Conservation (phyloP, 2,888 invertebrate species). For the Limnephilus marmoratus region DNA sequence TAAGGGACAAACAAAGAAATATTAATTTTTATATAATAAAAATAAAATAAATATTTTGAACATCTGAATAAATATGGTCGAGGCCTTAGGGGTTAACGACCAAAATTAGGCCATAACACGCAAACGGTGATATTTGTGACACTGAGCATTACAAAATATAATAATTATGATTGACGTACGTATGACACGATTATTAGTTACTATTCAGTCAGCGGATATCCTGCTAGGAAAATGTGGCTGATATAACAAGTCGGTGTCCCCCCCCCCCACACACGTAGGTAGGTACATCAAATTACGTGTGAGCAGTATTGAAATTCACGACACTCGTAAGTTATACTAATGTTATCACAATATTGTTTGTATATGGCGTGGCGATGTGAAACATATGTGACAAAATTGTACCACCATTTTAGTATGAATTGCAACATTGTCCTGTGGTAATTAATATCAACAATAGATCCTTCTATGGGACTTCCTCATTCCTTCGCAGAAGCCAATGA, state of each 20-base stretch:
- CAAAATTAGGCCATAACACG: background rate
- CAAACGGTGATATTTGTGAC: background rate
- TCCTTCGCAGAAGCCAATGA: background rate
- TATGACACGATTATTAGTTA: background rate
- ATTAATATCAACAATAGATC: background rate
- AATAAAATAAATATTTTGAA: too few relatives aligned
- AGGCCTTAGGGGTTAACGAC: too few relatives aligned
- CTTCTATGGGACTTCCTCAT: background rate
- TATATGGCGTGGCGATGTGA: background rate
- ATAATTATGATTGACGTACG: background rate
- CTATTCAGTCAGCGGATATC: background rate
- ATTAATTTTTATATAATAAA: too few relatives aligned
- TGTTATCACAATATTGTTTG: background rate
- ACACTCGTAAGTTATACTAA: background rate
- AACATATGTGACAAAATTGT: background rate
- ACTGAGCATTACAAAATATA: background rate
- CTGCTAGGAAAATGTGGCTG: background rate
- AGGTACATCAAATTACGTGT: background rate
- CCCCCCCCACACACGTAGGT: background rate
- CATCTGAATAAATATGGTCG: too few relatives aligned
- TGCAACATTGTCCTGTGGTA: background rate
- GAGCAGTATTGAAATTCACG: background rate
- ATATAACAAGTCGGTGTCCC: background rate
- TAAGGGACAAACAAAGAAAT: too few relatives aligned
- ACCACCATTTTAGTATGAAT: background rate